Percentiles rank a stretch among this genome's conserved stretches.
Evolutionary conservation across 2,888 invertebrate species (phyloP).

Genomic region (Apamea epomidion): DNA sequence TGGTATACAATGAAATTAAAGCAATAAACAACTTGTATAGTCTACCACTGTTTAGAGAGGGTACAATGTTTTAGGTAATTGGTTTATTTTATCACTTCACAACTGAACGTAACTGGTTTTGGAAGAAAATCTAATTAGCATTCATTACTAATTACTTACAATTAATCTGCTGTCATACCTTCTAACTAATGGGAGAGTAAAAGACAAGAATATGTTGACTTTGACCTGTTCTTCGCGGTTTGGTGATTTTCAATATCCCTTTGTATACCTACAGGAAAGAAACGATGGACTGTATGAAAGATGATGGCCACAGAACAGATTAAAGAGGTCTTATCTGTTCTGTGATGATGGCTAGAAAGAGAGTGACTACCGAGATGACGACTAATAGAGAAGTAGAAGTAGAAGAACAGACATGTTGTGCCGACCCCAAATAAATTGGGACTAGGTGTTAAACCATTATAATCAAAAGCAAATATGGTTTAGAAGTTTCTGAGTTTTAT

Average conservation of each 20-base stretch:
- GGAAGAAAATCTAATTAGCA: background rate
- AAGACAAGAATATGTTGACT: slow-evolving; percentile 14
- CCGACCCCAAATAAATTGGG: too few species aligned
- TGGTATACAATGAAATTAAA: background rate
- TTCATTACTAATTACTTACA: slow-evolving; percentile 19
- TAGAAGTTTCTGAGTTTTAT: too few species aligned
- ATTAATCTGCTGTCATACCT: background rate
- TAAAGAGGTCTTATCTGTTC: too few species aligned
- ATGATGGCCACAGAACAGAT: too few species aligned
- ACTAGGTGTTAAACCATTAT: too few species aligned
- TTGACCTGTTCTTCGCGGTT: background rate
- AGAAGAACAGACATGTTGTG: too few species aligned
- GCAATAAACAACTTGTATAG: background rate
- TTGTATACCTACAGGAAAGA: background rate
- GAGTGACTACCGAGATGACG: too few species aligned
- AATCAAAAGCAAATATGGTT: too few species aligned
- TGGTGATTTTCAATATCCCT: background rate
- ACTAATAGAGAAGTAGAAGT: too few species aligned
- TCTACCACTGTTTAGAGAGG: background rate
- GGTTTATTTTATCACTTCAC: background rate
- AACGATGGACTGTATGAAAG: too few species aligned
- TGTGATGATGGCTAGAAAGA: too few species aligned
- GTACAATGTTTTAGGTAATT: background rate
- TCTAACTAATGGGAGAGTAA: background rate
- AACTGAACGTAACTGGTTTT: slow-evolving; percentile 3